Percentiles rank a stretch among this genome's conserved stretches.
Conservation (phyloP, 2,113 vertebrate genomes). For the Charadrius vociferus region DNA sequence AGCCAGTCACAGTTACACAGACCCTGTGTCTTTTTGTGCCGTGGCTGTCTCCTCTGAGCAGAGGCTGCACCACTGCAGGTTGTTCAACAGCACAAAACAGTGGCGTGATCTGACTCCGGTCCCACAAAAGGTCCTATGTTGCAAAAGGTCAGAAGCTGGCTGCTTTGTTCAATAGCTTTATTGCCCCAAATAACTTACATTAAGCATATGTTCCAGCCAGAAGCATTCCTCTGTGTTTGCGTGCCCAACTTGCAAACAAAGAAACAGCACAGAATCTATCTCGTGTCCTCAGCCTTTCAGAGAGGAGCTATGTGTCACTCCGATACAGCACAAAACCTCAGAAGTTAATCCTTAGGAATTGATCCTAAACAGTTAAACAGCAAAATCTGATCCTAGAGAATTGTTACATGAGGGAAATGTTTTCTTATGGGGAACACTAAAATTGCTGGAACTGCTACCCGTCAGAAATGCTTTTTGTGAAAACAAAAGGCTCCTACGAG, state of each 20-base stretch:
- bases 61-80: not conserved
- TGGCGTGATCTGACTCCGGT: not conserved
- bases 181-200: not conserved
- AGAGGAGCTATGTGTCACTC: not conserved
- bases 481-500: not conserved
- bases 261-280: not conserved
- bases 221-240: not conserved
- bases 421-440: not conserved
- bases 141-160: not conserved
- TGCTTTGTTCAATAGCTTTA: not conserved
- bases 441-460: not conserved
- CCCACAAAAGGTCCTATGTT: not conserved
- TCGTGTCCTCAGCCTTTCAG: not conserved
- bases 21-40: accelerated
- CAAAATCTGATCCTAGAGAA: not conserved
- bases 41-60: not conserved
- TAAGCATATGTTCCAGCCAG: not conserved
- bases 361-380: not conserved
- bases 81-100: not conserved
- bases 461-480: not conserved
- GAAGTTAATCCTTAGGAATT: not conserved
- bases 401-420: not conserved
- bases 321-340: not conserved
- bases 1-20: not conserved
- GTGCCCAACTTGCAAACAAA: not conserved